Evolutionary conservation across 2,797 vertebrate genomes (phyloP).

Genomic region (Setipinna tenuifilis): DNA sequence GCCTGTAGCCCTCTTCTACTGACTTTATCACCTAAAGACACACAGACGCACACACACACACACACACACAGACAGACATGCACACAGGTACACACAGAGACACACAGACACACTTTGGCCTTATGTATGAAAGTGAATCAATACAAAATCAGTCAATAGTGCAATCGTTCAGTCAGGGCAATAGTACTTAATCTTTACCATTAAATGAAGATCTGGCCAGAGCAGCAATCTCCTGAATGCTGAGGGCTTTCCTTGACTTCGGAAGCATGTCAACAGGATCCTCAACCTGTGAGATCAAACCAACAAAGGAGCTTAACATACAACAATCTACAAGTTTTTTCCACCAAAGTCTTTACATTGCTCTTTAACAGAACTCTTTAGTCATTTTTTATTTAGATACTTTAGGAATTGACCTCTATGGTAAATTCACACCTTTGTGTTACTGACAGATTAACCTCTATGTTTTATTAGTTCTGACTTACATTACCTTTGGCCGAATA

Average conservation of each 20-base stretch:
- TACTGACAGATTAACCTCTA: background rate
- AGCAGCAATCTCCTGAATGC: constrained; percentile 97
- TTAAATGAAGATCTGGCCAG: constrained; percentile 95
- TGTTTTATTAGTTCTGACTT: background rate
- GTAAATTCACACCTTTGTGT: background rate
- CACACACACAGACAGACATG: too few species aligned
- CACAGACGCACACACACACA: too few species aligned
- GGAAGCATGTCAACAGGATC: constrained; percentile 96
- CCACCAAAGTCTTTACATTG: too few species aligned
- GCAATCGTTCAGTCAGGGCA: too few species aligned
- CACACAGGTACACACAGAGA: too few species aligned
- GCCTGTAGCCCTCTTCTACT: too few species aligned
- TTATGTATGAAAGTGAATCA: too few species aligned
- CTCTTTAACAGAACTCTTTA: background rate
- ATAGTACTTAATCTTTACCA: constrained; percentile 70
- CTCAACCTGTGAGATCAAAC: constrained; percentile 78
- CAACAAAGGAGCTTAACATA: constrained; percentile 22
- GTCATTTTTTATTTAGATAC: background rate
- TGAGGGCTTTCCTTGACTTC: constrained; percentile 92
- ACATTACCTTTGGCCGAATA: background rate
- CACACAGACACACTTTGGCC: too few species aligned
- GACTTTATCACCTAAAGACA: too few species aligned
- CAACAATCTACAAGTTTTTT: background rate
- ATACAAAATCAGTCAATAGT: too few species aligned
- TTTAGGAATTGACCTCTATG: background rate